A percentile compares a stretch with the other conserved stretches of the same genome.
Evolutionary conservation across 2,888 invertebrate species (phyloP).

Genomic region (Zaprionus bogoriensis): DNA sequence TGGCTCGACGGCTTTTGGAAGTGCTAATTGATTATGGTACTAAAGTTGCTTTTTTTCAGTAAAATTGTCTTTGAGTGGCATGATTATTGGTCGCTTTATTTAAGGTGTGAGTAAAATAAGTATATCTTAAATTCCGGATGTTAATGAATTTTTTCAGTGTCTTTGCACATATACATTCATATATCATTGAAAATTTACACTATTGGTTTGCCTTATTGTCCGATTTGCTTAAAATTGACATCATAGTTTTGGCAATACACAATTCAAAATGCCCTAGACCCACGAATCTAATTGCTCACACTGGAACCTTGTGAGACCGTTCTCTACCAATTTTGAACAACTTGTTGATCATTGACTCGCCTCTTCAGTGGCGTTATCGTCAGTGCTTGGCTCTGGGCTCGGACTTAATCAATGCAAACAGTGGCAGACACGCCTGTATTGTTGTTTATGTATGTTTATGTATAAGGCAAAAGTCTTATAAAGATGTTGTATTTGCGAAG

Average conservation of each 20-base stretch:
- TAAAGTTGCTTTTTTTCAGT: constrained; percentile 6
- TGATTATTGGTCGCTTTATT: constrained; percentile 16
- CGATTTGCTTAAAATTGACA: too few species aligned
- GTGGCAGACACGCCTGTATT: neutral
- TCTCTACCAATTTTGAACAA: constrained; percentile 1
- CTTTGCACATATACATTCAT: neutral
- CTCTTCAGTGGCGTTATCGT: constrained; percentile 56
- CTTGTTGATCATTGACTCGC: constrained; percentile 44
- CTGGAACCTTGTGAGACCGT: neutral
- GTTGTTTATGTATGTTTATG: constrained; percentile 2
- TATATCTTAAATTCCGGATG: neutral
- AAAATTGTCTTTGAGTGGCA: constrained; percentile 31
- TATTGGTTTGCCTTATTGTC: too few species aligned
- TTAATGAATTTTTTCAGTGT: neutral
- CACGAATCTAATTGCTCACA: too few species aligned
- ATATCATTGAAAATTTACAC: neutral
- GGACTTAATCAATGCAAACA: constrained; percentile 37
- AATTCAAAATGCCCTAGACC: too few species aligned
- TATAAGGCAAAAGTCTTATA: too few species aligned
- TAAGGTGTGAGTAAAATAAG: constrained; percentile 9
- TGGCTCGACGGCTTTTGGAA: constrained; percentile 27
- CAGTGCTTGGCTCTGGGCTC: constrained; percentile 3
- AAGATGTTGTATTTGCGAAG: constrained; percentile 32
- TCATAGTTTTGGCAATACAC: too few species aligned
- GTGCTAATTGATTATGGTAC: constrained; percentile 60